Conservation (phyloP, 2,888 invertebrate genomes). For the Portevinia maculata region DNA sequence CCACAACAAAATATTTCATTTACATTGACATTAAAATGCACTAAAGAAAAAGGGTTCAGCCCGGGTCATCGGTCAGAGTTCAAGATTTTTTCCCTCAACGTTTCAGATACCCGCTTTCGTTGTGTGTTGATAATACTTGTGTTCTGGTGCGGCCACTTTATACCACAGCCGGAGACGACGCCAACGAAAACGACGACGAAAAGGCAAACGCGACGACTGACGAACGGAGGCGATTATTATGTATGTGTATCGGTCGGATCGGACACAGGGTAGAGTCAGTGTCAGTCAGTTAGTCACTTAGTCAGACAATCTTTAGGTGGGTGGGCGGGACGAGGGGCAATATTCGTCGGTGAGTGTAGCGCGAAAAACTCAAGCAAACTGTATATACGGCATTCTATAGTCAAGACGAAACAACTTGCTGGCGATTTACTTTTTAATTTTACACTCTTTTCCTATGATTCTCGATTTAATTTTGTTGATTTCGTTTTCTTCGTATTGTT, state of each 20-base stretch:
- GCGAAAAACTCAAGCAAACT: constrained; percentile 30
- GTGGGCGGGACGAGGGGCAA: constrained; percentile 27
- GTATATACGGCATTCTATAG: neutral
- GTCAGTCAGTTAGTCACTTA: constrained; percentile 62
- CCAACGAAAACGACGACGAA: constrained; percentile 2
- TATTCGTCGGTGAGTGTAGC: constrained; percentile 10
- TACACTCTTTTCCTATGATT: constrained; percentile 50
- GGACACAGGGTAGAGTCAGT: constrained; percentile 35
- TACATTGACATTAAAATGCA: constrained; percentile 76
- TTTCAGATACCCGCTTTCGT: constrained; percentile 39
- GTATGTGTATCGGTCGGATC: constrained; percentile 44
- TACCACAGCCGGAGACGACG: constrained; percentile 2
- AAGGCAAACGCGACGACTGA: constrained; percentile 27
- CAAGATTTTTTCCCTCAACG: constrained; percentile 77
- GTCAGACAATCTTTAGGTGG: constrained; percentile 21
- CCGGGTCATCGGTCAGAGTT: constrained; percentile 82
- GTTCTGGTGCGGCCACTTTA: constrained; percentile 13
- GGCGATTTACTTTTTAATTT: constrained; percentile 67
- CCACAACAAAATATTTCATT: constrained; percentile 73
- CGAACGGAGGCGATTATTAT: constrained; percentile 28
- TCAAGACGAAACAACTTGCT: constrained; percentile 46
- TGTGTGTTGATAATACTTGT: constrained; percentile 28
- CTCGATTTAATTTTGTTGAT: constrained; percentile 25
- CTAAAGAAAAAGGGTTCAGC: constrained; percentile 74
- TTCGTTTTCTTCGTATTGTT: constrained; percentile 21